phyloP scores from a whole-genome alignment of 2,888 invertebrate species.

The Trypoxylon attenuatum region DNA sequence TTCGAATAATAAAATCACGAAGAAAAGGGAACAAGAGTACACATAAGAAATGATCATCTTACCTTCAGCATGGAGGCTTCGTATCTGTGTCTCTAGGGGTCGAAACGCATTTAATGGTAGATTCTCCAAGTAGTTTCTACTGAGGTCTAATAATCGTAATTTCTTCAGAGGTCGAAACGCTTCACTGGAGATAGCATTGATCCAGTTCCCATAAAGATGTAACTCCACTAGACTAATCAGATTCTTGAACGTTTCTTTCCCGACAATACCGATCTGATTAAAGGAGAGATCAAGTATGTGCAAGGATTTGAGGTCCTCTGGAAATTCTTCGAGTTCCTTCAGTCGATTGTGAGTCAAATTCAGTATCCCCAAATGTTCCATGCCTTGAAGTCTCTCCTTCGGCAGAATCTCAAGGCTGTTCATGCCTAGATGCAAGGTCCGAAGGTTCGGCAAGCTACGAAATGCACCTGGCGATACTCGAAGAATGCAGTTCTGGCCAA shows the following conservation, averaged over 20 bases:
- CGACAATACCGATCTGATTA: slow-evolving; percentile 88
- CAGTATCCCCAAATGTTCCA: slow-evolving; percentile 83
- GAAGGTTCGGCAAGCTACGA: slow-evolving; percentile 83
- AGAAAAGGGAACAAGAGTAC: background rate
- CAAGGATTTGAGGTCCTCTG: slow-evolving; percentile 84
- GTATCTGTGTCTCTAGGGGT: slow-evolving; percentile 88
- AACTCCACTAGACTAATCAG: slow-evolving; percentile 86
- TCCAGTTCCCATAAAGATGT: slow-evolving; percentile 88
- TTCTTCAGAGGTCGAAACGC: slow-evolving; percentile 87
- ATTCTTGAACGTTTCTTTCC: slow-evolving; percentile 85
- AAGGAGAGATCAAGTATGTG: slow-evolving; percentile 88
- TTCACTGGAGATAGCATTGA: slow-evolving; percentile 86
- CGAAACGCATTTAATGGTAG: slow-evolving; percentile 86
- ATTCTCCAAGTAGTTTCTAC: slow-evolving; percentile 88
- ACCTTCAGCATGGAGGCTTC: slow-evolving; percentile 88
- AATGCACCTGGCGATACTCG: slow-evolving; percentile 91
- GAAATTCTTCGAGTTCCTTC: slow-evolving; percentile 88
- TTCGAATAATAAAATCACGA: no score
- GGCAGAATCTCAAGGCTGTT: slow-evolving; percentile 90
- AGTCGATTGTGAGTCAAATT: slow-evolving; percentile 92
- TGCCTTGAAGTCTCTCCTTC: slow-evolving; percentile 88
- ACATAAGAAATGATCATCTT: slow-evolving; percentile 24
- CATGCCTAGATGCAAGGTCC: slow-evolving; percentile 88
- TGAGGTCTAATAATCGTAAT: slow-evolving; percentile 85
- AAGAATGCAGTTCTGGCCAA: slow-evolving; percentile 84